Evolutionary conservation across 2,797 vertebrate genomes (phyloP).

Genomic region (Anabas testudineus): DNA sequence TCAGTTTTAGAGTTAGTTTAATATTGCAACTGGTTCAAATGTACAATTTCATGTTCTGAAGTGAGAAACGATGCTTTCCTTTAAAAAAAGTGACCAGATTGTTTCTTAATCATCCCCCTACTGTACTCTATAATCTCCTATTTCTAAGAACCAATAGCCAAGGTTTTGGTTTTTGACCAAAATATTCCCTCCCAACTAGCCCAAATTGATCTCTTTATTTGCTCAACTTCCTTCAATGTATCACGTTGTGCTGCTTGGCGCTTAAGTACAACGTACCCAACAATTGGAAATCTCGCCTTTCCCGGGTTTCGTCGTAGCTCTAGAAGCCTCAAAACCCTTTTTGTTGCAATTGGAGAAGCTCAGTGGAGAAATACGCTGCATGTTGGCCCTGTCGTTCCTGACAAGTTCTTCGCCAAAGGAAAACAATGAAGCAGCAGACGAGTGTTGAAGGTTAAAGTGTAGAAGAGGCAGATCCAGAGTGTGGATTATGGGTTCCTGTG

Average conservation of each 20-base stretch:
- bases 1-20: no score
- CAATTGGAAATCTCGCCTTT: slow-evolving; percentile 60
- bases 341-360: slow-evolving; percentile 65
- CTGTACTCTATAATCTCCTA: slow-evolving; percentile 22
- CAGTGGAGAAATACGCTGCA: slow-evolving; percentile 22
- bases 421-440: slow-evolving; percentile 59
- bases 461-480: slow-evolving; percentile 40
- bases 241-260: slow-evolving; percentile 59
- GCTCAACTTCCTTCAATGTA: slow-evolving; percentile 56
- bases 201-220: slow-evolving; percentile 69
- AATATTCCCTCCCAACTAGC: slow-evolving; percentile 37
- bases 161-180: slow-evolving; percentile 52
- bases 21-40: slow-evolving; percentile 49
- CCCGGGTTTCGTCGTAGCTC: slow-evolving; percentile 16
- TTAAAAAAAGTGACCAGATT: slow-evolving; percentile 38
- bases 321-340: slow-evolving; percentile 50
- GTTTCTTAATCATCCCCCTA: slow-evolving; percentile 40
- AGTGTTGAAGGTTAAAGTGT: slow-evolving; percentile 40
- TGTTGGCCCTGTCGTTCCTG: slow-evolving; percentile 32
- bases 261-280: slow-evolving; percentile 46
- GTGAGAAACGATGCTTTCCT: slow-evolving; percentile 48
- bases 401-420: slow-evolving; percentile 33
- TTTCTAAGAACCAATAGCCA: slow-evolving; percentile 23
- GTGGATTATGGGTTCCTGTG: slow-evolving; percentile 66
- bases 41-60: slow-evolving; percentile 19